A percentile compares a stretch with the other conserved stretches of the same genome.
Conservation (phyloP, 2,113 vertebrate genomes). For the Stomatorhinus ivindoensis region DNA sequence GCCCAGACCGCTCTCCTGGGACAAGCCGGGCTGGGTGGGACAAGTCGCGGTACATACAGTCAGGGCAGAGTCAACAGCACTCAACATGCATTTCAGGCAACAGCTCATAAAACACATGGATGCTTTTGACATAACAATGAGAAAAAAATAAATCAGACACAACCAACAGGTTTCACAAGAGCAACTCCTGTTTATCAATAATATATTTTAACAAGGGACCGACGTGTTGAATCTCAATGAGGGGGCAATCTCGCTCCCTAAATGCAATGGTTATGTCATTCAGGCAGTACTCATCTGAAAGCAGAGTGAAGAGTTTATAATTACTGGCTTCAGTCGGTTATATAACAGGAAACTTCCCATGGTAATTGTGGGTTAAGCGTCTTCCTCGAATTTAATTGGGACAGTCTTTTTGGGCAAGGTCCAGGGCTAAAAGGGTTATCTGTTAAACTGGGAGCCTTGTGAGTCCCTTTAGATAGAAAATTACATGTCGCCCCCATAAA, state of each 20-base stretch:
- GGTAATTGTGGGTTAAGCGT: not conserved
- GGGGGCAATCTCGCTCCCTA: not conserved
- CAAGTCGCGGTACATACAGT: not conserved
- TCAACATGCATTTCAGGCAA: not conserved
- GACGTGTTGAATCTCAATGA: too few species aligned
- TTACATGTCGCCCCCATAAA: not conserved
- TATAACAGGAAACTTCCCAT: not conserved
- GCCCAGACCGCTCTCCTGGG: constrained; percentile 55
- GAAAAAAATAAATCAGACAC: not conserved
- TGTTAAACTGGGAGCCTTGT: not conserved
- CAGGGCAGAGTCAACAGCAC: not conserved
- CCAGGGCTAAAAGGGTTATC: not conserved
- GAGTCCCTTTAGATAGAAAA: not conserved
- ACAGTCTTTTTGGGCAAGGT: not conserved
- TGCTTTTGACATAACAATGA: not conserved
- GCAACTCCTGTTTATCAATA: not conserved
- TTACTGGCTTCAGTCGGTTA: not conserved
- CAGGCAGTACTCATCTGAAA: not conserved
- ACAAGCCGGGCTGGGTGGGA: constrained; percentile 52
- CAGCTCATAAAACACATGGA: not conserved
- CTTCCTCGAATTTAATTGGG: not conserved
- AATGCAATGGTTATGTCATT: not conserved
- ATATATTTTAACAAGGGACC: not conserved
- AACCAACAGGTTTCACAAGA: constrained; percentile 1
- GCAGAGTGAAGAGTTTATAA: not conserved